Percentiles rank a stretch among this genome's conserved stretches.
Conservation (phyloP, 2,888 invertebrate species). For the Tipula helvola region DNA sequence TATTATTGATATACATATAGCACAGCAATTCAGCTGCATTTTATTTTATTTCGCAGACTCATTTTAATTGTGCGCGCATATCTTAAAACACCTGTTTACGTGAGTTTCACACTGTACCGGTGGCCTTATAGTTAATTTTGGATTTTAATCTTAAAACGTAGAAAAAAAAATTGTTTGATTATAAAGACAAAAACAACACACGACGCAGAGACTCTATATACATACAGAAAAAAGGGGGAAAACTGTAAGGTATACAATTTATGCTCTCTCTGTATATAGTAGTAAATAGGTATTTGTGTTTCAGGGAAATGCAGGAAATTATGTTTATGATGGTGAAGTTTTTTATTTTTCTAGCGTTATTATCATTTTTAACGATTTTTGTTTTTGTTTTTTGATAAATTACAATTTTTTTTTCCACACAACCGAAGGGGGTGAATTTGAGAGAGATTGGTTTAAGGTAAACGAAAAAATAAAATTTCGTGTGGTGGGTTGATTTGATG, state of each 20-base stretch:
- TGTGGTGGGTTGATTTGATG: not conserved
- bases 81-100: not conserved
- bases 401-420: not conserved
- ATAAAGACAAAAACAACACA: not conserved
- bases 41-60: not conserved
- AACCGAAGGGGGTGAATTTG: not conserved
- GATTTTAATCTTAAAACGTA: not conserved
- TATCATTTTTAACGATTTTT: conserved; percentile 1
- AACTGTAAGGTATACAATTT: not conserved
- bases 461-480: not conserved
- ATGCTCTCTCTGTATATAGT: not conserved
- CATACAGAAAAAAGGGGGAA: not conserved
- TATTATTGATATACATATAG: too few species aligned
- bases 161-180: not conserved
- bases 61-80: not conserved
- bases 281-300: not conserved
- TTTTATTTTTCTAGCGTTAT: not conserved
- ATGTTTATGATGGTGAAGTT: not conserved
- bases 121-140: not conserved
- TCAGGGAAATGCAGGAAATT: not conserved
- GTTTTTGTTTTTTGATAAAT: not conserved
- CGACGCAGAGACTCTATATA: not conserved
- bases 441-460: not conserved
- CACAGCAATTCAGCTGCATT: not conserved
- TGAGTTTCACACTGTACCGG: not conserved